A percentile compares a stretch with the other conserved stretches of the same genome.
Evolutionary conservation across 1,140 invertebrate genomes (phyloP).

Genomic region (Drosophila punjabiensis): DNA sequence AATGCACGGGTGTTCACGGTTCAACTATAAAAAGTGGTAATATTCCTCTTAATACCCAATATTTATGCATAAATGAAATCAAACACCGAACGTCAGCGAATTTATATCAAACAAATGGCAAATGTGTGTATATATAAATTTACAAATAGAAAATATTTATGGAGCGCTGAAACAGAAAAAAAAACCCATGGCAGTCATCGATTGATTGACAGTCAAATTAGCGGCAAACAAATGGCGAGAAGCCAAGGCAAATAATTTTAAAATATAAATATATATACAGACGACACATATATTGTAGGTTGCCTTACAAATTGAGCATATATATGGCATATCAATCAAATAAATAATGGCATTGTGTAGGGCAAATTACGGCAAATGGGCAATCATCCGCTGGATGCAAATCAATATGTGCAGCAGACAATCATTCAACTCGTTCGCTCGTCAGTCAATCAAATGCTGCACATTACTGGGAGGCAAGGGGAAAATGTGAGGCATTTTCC

Average conservation of each 20-base stretch:
- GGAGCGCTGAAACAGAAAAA: constrained; percentile 6
- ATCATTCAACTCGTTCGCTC: constrained; percentile 55
- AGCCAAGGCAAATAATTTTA: constrained; percentile 72
- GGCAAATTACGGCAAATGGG: constrained; percentile 43
- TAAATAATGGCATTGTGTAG: constrained; percentile 69
- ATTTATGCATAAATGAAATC: constrained; percentile 41
- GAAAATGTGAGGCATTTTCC: constrained; percentile 10
- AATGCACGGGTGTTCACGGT: not conserved
- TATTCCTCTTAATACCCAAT: constrained; percentile 20
- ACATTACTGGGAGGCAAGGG: constrained; percentile 13
- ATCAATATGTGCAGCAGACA: constrained; percentile 70
- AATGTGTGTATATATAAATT: constrained; percentile 14
- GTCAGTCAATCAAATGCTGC: constrained; percentile 48
- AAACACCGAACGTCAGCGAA: constrained; percentile 40
- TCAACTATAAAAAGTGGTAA: constrained; percentile 9
- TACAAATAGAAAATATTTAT: constrained; percentile 39
- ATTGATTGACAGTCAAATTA: constrained; percentile 83
- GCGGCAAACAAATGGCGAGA: constrained; percentile 73
- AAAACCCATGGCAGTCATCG: constrained; percentile 38
- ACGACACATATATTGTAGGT: constrained; percentile 28
- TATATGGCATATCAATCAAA: constrained; percentile 79
- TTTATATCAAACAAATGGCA: constrained; percentile 44
- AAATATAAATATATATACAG: constrained; percentile 34
- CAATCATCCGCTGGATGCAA: constrained; percentile 57
- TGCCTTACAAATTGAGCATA: constrained; percentile 6